A percentile compares a stretch with the other conserved stretches of the same genome.
phyloP scores from a whole-genome alignment of 2,888 invertebrate species.

The Cerastis leucographa region DNA sequence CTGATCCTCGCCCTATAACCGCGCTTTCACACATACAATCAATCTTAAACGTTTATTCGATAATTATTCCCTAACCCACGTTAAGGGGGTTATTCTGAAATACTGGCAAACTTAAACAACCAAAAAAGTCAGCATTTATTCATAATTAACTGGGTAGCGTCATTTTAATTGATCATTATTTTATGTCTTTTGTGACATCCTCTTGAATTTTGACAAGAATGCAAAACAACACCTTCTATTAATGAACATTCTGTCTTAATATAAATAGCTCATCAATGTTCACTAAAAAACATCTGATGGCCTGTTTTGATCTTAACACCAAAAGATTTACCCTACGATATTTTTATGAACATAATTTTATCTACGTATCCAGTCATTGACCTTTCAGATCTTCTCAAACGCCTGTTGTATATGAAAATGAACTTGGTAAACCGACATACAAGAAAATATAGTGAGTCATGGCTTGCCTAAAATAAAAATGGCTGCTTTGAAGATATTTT shows the following conservation, averaged over 20 bases:
- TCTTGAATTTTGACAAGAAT: too few species aligned
- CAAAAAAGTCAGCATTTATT: too few species aligned
- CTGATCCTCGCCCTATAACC: too few species aligned
- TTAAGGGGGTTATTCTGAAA: too few species aligned
- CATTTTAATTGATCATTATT: too few species aligned
- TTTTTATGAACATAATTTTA: constrained; percentile 24
- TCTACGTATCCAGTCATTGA: constrained; percentile 33
- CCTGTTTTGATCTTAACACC: constrained; percentile 6
- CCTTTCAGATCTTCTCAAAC: constrained; percentile 2
- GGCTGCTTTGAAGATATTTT: constrained; percentile 17
- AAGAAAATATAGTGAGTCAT: constrained; percentile 41
- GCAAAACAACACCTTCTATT: too few species aligned
- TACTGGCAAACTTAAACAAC: too few species aligned
- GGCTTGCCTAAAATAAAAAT: constrained; percentile 35
- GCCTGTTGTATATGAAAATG: constrained; percentile 7
- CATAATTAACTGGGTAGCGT: too few species aligned
- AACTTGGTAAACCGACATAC: constrained; percentile 31
- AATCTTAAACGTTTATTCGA: too few species aligned
- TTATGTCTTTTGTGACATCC: too few species aligned
- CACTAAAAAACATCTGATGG: constrained; percentile 7
- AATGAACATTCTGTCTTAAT: neutral
- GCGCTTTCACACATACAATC: too few species aligned
- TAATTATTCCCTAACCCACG: too few species aligned
- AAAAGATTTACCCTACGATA: neutral
- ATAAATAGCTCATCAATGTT: neutral